Evolutionary conservation across 2,888 invertebrate genomes (phyloP), one percentile per base, ranked within the genome.

Genomic region (Agriopis aurantiaria): DNA sequence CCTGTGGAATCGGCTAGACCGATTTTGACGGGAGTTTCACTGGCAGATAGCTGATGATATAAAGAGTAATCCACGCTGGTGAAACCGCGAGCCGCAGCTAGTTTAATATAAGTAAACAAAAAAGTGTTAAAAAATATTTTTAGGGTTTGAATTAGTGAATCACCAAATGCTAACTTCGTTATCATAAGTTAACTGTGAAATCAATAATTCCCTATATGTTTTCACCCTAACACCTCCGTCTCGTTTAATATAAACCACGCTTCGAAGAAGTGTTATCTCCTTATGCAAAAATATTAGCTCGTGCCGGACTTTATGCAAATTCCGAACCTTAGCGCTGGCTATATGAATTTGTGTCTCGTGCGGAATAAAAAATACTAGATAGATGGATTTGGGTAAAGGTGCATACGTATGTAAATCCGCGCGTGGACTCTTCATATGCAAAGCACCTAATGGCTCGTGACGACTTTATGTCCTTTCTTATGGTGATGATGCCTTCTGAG

Each of bases 271-370:
- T 82, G 87, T 88, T 91, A 91, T 92, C 91, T 89, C 86, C 87
- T 89, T 92, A 92, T 92, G 91, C 91, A 92, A 93, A 89, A 93
- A 91, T 90, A 89, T 92, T 88, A 88, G 91, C 93, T 91, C 92
- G 94, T 91, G 93, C 89, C 85, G 88, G 91, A 91, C 91, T 88
- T 86, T 91, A 94, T 94, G 94, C 88, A 91, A 94, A 93, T 92
- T 81, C 73, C 68, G 80, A 83, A 86, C 88, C 87, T 88, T 85
- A 84, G 84, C 85, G 85, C 81, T 81, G 83, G 79, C 81, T 87
- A 85, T 86, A 88, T 85, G 86, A 87, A 86, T 86, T 84, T 86
- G 86, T 87, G 85, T 82, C 90, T 87, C 89, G 90, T 90, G 91
- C 88, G 83, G 84, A 87, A 83, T 84, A 88, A 85, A 86, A 86